Conservation (phyloP, 64 coral and sea anemone species). For the Anthopleura sola region DNA sequence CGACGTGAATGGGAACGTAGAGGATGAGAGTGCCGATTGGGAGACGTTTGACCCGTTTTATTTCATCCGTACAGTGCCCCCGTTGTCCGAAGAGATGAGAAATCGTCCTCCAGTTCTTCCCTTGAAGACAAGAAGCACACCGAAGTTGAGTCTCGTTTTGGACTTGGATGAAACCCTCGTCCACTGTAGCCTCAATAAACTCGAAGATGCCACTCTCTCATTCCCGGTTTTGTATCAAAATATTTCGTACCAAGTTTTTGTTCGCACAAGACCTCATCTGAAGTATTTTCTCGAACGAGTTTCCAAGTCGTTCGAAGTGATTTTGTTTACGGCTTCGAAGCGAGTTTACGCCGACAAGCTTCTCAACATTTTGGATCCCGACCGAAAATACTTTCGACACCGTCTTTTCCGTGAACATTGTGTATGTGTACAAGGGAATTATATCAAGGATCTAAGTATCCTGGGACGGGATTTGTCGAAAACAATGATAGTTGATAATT, state of each 20-base stretch:
- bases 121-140: slow-evolving; percentile 89
- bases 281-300: slow-evolving; percentile 90
- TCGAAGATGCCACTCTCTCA: slow-evolving; percentile 94
- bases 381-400: slow-evolving; percentile 84
- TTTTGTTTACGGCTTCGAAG: slow-evolving; percentile 97
- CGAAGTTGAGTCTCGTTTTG: slow-evolving; percentile 91
- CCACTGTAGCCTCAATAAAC: slow-evolving; percentile 98
- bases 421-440: slow-evolving; percentile 97
- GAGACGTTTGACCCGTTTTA: slow-evolving; percentile 92
- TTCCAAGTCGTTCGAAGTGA: slow-evolving; percentile 88
- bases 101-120: slow-evolving; percentile 88
- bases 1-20: slow-evolving; percentile 96
- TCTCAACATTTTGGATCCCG: slow-evolving; percentile 94
- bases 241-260: slow-evolving; percentile 99
- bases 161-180: slow-evolving; percentile 97
- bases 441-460: slow-evolving; percentile 99
- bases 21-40: slow-evolving; percentile 78
- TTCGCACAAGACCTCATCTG: slow-evolving; percentile 89
- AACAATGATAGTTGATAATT: slow-evolving; percentile 99
- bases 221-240: slow-evolving; percentile 98
- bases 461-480: slow-evolving; percentile 92
- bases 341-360: slow-evolving; percentile 98
- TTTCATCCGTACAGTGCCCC: slow-evolving; percentile 93
- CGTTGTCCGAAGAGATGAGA: slow-evolving; percentile 74
- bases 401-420: slow-evolving; percentile 97